Evolutionary conservation across 35 echinoderm and acorn worm genomes (phyloP), one percentile per base, ranked within the genome.

Genomic region (Ophioderma brevispina): DNA sequence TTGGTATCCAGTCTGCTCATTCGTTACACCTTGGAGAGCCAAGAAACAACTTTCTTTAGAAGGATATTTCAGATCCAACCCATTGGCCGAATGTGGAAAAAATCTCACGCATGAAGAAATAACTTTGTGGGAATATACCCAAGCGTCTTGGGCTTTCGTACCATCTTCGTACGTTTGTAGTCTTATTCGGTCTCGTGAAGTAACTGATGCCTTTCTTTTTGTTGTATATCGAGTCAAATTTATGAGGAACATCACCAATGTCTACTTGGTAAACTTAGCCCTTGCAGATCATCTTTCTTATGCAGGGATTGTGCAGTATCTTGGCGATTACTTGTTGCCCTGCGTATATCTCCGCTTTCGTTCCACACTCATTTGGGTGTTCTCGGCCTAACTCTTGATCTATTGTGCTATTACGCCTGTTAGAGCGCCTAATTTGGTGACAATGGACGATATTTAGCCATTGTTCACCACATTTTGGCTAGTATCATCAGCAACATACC

Each of bases 241-340:
- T 40, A 80, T 80, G 78, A 4, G 78, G 5, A 80, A 36, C 36
- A 34, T 80, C 3, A 80, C 78, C n/a, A 80, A 80, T n/a, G 36
- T 80, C n/a, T 80, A 80, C 36, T n/a, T 80, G 25, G 78, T 36
- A 13, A 80, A 80, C 38, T 80, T 80, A 40, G 78, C 78, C 11
- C 11, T 80, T 36, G 34, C 78, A 4, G 78, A 80, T 80, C 18
- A 1, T 23, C 31, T 80, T 34, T 33, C 36, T 10, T 36, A 1
- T 31, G 38, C 78, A 35, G 78, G 13, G 2, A 15, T 70, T 70
- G 23, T 25, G 17, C 59, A 70, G n/a, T 70, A 70, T 70, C 10
- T 70, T 30, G 59, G 59, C 23, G 59, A 70, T 25, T 70, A 70
- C n/a, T 2, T 70, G 10, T 30, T 70, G 6, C n/a, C 59, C 59